Evolutionary conservation across 2,888 invertebrate species (phyloP).

Genomic region (Coelogynopora nodosa): DNA sequence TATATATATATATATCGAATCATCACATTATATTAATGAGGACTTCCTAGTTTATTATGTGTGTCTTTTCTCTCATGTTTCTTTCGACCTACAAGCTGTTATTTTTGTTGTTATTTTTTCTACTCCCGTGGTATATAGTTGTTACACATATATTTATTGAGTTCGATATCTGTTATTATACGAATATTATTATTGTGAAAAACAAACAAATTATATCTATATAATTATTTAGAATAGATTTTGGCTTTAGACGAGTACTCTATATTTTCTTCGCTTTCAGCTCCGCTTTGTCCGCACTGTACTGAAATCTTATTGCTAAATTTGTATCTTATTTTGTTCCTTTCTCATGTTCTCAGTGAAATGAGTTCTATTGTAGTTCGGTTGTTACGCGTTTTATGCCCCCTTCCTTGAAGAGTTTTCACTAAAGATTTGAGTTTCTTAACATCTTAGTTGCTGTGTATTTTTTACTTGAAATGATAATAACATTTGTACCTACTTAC

Average conservation of each 20-base stretch:
- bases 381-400: neutral
- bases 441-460: conserved; percentile 29
- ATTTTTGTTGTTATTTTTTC: conserved; percentile 31
- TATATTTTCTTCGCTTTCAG: conserved; percentile 28
- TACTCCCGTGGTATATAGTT: conserved; percentile 17
- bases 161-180: conserved; percentile 12
- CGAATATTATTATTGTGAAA: neutral
- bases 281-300: neutral
- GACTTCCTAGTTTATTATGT: conserved; percentile 14
- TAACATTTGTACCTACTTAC: neutral
- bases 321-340: neutral
- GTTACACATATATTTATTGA: conserved; percentile 1
- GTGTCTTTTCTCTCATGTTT: neutral
- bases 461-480: neutral
- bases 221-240: conserved; percentile 27
- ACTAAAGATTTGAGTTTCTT: neutral
- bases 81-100: conserved; percentile 27
- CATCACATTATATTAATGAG: neutral
- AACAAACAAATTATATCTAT: neutral
- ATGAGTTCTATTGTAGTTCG: neutral
- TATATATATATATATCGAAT: too few relatives aligned
- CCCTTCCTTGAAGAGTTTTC: neutral
- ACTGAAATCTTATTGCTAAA: neutral
- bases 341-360: neutral
- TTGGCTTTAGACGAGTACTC: conserved; percentile 15